Evolutionary conservation across 2,888 invertebrate species (phyloP).

Genomic region (Dryobota labecula): DNA sequence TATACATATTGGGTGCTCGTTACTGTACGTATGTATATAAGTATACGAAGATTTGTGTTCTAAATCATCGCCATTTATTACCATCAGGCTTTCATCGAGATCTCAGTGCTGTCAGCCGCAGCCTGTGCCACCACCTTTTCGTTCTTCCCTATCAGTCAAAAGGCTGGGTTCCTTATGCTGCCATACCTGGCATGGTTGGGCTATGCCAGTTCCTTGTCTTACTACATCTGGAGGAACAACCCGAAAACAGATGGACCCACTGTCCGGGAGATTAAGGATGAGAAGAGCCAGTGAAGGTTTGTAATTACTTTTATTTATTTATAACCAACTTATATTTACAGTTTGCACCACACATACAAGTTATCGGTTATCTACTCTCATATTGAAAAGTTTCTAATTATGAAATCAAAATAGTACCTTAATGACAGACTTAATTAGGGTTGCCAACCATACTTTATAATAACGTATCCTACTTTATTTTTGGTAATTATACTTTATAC

Average conservation of each 20-base stretch:
- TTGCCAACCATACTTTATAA: no score
- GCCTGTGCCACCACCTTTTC: constrained; percentile 79
- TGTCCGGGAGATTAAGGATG: constrained; percentile 67
- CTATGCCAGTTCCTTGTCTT: constrained; percentile 79
- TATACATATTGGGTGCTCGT: no score
- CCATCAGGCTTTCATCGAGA: constrained; percentile 83
- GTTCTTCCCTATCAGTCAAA: constrained; percentile 76
- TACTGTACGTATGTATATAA: no score
- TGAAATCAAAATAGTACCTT: no score
- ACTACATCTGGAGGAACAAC: constrained; percentile 86
- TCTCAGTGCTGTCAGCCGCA: constrained; percentile 79
- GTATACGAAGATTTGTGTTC: neutral
- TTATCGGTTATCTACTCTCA: no score
- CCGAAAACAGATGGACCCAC: constrained; percentile 67
- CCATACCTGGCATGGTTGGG: constrained; percentile 85
- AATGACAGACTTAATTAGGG: no score
- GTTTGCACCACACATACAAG: no score
- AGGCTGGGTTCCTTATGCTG: constrained; percentile 78
- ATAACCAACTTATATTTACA: no score
- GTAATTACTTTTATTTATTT: no score
- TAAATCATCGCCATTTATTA: neutral
- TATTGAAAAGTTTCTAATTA: no score
- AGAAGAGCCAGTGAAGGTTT: constrained; percentile 60
- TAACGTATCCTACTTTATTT: no score
- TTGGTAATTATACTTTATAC: no score